Base-by-base conservation (phyloP, 2,797 vertebrate species). In the Gallinago solitaria region DNA sequence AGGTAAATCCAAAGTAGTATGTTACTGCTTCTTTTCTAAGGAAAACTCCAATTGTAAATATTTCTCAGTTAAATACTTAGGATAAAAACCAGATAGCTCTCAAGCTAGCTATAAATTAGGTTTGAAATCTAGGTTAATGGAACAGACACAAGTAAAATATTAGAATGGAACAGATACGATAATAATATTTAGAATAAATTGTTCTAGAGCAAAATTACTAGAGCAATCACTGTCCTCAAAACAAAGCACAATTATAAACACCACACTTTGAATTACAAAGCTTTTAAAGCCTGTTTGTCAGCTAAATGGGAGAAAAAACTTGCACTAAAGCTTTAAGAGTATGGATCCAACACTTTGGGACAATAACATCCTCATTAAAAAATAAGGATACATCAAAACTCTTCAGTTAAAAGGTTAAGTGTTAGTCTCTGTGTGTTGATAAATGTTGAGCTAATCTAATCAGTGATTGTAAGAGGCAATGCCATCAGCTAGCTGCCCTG, bases 401-500 rank as follows among this genome's bases (percentile, higher is more conserved):
- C 79, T 73, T 50, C 75, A 96, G 97, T 97, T 97, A 97, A 98
- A 98, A 98, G 98, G 98, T 98, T 98, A 98, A 98, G 96, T 96
- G 96, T 96, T 98, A 92, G 93, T 91, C 95, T 98, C 87, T 96
- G 95, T 97, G 95, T 95, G 96, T 45, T 98, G 97, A 98, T 98
- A 98, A 97, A 98, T 97, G 96, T 73, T 92, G 93, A 90, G 74
- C 93, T 98, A 98, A 98, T 98, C 97, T 98, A 98, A 98, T 98
- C 97, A 98, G 95, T 78, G 93, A 84, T 63, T 89, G 79, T 95
- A 97, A 91, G 73, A 96, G 94, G 95, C 88, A 89, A 68, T 81
- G 76, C 95, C 95, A 97, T 97, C 95, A 97, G 90, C 92, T 86
- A 95, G 91, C 61, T 96, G 96, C 96, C 97, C 97, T 98, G 97